A percentile compares a stretch with the other conserved stretches of the same genome.
Conservation (phyloP, 2,113 vertebrate species). For the Hippocampus abdominalis region DNA sequence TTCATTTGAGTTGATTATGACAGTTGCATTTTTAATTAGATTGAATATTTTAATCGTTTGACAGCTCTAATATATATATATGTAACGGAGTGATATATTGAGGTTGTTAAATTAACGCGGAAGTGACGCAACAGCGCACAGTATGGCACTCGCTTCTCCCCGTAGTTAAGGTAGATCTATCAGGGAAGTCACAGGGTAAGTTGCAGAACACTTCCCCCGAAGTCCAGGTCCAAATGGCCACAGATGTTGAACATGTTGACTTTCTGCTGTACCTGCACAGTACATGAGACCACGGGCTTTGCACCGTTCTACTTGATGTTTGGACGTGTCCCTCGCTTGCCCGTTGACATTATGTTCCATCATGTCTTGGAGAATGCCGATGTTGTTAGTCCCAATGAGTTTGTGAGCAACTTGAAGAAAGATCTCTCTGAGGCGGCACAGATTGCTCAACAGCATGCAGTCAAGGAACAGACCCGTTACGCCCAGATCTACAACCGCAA, state of each 20-base stretch:
- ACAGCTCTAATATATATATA: no score
- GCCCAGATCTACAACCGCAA: background rate
- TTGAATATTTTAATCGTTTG: no score
- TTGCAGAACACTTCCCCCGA: background rate
- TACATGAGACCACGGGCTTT: slow-evolving; percentile 2
- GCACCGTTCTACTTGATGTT: slow-evolving; percentile 1
- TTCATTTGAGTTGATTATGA: no score
- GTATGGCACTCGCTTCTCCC: no score
- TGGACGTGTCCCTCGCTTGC: background rate
- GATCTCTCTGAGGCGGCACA: background rate
- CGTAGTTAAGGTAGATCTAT: no score
- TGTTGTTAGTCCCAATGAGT: background rate
- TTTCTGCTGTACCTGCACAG: slow-evolving; percentile 3
- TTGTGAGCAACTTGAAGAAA: background rate
- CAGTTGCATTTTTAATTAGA: no score
- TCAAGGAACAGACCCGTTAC: background rate
- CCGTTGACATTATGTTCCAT: slow-evolving; percentile 6
- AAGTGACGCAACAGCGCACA: no score
- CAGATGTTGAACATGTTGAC: background rate
- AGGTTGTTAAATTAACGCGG: no score
- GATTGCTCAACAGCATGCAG: background rate
- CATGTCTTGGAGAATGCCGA: background rate
- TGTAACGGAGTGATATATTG: no score
- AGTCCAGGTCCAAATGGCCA: slow-evolving; percentile 1
- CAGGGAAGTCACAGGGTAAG: no score